Base-by-base conservation (phyloP, 64 coral and sea anemone genomes). In the Stichodactyla helianthus region DNA sequence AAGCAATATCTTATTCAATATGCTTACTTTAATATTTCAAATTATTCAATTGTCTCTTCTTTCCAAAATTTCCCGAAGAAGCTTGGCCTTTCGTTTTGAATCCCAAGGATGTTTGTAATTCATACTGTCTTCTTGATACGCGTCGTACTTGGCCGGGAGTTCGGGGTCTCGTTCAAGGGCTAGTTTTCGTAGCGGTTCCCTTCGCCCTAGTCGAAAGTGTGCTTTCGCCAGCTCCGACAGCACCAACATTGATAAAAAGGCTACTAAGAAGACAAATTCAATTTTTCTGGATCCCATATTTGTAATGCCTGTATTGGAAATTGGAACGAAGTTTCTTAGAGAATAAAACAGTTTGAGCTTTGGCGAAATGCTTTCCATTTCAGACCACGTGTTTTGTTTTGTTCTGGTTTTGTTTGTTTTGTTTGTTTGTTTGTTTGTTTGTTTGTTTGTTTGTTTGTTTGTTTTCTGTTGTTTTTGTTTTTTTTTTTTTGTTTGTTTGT, bases 31-130 rank as follows among this genome's bases (percentile, higher is more conserved):
- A 5, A 3, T 12, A 31, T 28, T 74, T 27, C 26, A 74, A 9
- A 20, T 20, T 6, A n/a, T 7, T 74, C 20, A 74, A 31, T 74
- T 31, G 4, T 74, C 68, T 74, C 20, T 31, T 74, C 68, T 74
- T 74, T 74, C 25, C 68, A 74, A 74, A 11, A 74, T 74, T 74
- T 74, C 68, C 12, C 68, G 68, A 74, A 74, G 25, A 31, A 74
- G 6, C 25, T 74, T 74, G 68, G 68, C 68, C 68, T 74, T 74
- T 74, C 68, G 68, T 74, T 74, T 74, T 9, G 68, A 11, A 27
- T 74, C 27, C 4, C 25, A 13, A 11, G 68, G 68, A 31, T 27
- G 7, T 74, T 14, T 74, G 23, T 74, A 28, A 23, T 74, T 74
- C 68, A 23, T 74, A 13, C 11, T 27, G 22, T 74, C 68, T 12